These are phyloP conservation scores for Hemicrepidius hirtus DNA, from an alignment of 2,888 invertebrate species.

Conservation along the genomic window DNA sequence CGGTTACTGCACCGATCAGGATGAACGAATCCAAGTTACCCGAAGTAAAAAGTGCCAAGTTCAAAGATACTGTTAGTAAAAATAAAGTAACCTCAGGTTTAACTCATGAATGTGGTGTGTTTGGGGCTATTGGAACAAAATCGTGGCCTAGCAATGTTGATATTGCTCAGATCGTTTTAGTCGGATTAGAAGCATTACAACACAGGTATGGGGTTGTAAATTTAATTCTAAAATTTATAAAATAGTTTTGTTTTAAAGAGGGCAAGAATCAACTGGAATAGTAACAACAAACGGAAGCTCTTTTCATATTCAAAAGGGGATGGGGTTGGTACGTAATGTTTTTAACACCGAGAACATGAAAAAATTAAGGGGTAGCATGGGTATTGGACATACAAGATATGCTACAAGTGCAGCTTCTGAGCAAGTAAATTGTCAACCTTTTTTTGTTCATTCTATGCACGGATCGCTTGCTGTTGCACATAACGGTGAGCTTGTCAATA, in stretches of 20 bases:
- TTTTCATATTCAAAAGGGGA: conserved; percentile 91
- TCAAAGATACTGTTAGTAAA: neutral
- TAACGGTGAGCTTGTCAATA: conserved; percentile 98
- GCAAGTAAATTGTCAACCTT: conserved; percentile 97
- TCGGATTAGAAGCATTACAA: conserved; percentile 93
- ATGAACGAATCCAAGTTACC: neutral
- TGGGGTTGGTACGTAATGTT: conserved; percentile 96
- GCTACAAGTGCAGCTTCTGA: conserved; percentile 97
- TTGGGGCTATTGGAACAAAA: conserved; percentile 92
- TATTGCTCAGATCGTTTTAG: conserved; percentile 91
- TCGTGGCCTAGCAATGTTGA: conserved; percentile 88
- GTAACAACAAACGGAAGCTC: conserved; percentile 92
- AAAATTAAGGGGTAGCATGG: conserved; percentile 90
- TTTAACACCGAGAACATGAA: conserved; percentile 92
- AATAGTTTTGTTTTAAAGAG: conserved; percentile 76
- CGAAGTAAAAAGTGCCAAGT: neutral
- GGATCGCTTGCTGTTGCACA: conserved; percentile 97
- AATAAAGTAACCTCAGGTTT: conserved; percentile 65
- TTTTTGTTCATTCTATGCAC: conserved; percentile 97
- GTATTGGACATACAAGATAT: conserved; percentile 97
- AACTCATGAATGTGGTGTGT: conserved; percentile 95
- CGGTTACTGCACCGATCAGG: no score
- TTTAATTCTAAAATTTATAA: neutral
- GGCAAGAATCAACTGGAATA: conserved; percentile 98
- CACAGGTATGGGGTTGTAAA: conserved; percentile 78